Conservation (phyloP, 2,797 vertebrate genomes). For the Tamandua tetradactyla region DNA sequence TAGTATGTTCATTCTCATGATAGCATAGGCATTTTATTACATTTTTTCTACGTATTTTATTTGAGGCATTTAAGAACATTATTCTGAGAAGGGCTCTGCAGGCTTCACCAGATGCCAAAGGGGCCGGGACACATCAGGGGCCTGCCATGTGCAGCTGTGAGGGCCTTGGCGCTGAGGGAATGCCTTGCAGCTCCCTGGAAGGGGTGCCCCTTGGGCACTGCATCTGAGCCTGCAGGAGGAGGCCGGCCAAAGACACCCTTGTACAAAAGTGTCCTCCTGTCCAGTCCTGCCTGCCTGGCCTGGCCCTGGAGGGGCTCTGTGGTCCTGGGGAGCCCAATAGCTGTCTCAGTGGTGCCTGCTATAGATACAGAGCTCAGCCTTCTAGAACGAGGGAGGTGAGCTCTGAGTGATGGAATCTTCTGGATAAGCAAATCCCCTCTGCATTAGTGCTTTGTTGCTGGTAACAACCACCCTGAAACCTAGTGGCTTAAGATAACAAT, state of each 20-base stretch:
- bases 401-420: not conserved
- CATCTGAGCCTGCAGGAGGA: not conserved
- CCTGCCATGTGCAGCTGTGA: not conserved
- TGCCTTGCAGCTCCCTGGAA: not conserved
- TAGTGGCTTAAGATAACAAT: too few species aligned
- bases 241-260: not conserved
- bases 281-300: not conserved
- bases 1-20: too few species aligned
- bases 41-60: not conserved
- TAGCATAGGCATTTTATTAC: not conserved
- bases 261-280: not conserved
- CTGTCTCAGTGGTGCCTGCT: not conserved
- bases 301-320: not conserved
- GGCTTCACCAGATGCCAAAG: not conserved
- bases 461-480: not conserved
- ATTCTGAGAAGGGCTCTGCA: not conserved
- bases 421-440: not conserved
- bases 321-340: not conserved
- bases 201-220: not conserved
- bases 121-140: rapidly evolving
- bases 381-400: not conserved
- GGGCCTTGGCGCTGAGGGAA: not conserved
- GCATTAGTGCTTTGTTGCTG: not conserved
- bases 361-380: not conserved
- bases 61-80: not conserved